Evolutionary conservation across 1,140 invertebrate genomes (phyloP).

Genomic region (Scaptodrosophila lebanonensis): DNA sequence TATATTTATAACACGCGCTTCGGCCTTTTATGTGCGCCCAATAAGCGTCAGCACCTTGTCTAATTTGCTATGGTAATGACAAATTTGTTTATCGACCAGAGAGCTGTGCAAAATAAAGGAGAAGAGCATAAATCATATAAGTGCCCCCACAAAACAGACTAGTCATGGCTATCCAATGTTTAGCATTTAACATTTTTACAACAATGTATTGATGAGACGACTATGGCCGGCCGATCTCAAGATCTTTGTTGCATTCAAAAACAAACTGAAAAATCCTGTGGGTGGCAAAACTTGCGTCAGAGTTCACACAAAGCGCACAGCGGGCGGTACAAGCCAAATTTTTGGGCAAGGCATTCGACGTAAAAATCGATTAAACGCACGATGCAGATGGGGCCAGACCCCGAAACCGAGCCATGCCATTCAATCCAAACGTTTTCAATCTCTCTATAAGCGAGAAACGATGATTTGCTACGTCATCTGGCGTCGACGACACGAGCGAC

Average conservation of each 20-base stretch:
- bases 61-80: constrained; percentile 76
- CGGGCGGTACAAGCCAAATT: constrained; percentile 32
- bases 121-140: constrained; percentile 63
- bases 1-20: constrained; percentile 46
- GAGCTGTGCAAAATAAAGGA: constrained; percentile 56
- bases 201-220: constrained; percentile 12
- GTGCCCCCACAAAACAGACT: constrained; percentile 33
- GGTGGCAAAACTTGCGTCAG: constrained; percentile 51
- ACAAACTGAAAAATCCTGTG: constrained; percentile 56
- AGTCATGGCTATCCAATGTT: constrained; percentile 31
- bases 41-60: constrained; percentile 75
- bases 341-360: constrained; percentile 7
- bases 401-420: no score
- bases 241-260: not conserved
- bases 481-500: constrained; percentile 41
- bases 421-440: no score
- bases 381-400: no score
- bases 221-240: not conserved
- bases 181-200: constrained; percentile 33
- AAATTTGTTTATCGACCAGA: constrained; percentile 62
- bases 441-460: no score
- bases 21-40: constrained; percentile 31
- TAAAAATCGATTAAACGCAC: constrained; percentile 72
- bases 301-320: constrained; percentile 49
- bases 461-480: constrained; percentile 48